Base-by-base conservation (phyloP, 2,888 invertebrate genomes). In the Nesidiocoris tenuis region DNA sequence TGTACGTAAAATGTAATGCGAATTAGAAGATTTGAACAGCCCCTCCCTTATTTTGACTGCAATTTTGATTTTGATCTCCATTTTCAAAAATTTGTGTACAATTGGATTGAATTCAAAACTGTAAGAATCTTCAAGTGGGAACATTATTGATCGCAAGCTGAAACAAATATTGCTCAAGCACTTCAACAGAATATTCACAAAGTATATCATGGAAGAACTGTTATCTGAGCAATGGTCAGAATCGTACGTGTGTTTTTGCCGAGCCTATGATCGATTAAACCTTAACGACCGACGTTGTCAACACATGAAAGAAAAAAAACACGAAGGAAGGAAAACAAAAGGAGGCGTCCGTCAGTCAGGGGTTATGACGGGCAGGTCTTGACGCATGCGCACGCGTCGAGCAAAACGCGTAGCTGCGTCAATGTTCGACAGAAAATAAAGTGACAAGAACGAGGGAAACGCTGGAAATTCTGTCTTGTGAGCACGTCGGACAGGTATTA, bases 221-320 rank as follows among this genome's bases (percentile, higher is more conserved):
- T 39, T 3, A 7, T 12, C 39, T 39, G 12, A 39, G 12, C 5
- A 12, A 39, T 12, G 39, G 39, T 12, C 3, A 39, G 12, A 3
- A 39, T 12, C 5, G 39, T 7, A 39, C 39, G 39, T 39, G 39
- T 39, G 39, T 7, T 39, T 39, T 7, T 3, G 39, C 12, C 39
- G 12, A 7, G 39, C 12, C 39, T 39, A 24, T 24, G 16, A 64
- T 64, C 64, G 64, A 64, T 64, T 64, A 18, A 25, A 64, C 24
- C 64, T 18, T 64, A 25, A 64, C 64, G 64, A 64, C 64, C 17
- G 23, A 22, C 64, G 64, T 64, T 18, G 64, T 24, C 64, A 64
- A 64, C 24, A 64, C 24, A 64, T 64, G 24, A 64, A 64, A 64
- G 17, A 16, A 25, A 18, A 63, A 64, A 17, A 1, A 23, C n/a